Base-by-base conservation (phyloP, 2,888 invertebrate species). In the Metacarcinus magister region DNA sequence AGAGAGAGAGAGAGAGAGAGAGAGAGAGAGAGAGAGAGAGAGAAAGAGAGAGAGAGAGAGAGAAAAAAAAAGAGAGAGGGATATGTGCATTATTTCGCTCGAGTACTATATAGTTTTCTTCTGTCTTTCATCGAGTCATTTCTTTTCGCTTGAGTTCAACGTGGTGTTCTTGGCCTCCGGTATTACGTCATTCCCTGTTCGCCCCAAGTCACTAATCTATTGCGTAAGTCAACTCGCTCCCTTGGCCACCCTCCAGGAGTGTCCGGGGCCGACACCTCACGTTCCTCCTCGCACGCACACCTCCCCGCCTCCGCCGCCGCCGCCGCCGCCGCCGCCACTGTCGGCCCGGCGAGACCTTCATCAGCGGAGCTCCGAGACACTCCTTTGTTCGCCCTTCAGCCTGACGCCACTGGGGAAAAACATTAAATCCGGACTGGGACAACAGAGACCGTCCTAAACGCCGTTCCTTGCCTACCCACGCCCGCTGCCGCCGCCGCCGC, bases 341-440 rank as follows among this genome's bases (percentile, higher is more conserved):
- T 82, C 28, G 82, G 82, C 32, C 82, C 82, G 82, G 82, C 82
- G 32, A 82, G 82, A 82, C 82, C 82, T 82, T 82, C 82, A 82
- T 82, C 82, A 82, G 82, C 82, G 82, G 82, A 23, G 82, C 82
- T 82, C 28, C 82, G 32, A 82, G 32, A 82, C 82, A 82, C 32
- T 82, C 82, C 82, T 82, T 82, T 82, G 82, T 82, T 82, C 82
- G 82, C 82, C 82, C 82, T 82, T 82, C 82, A 82, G 82, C 82
- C 82, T 82, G 82, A 82, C 82, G 82, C 32, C 82, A 82, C 82
- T 82, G 82, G 82, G 28, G 82, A 82, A 82, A 82, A 82, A 82
- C 82, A 82, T 82, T 82, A 82, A 82, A 82, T 82, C 82, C 82
- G 82, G 82, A 82, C 82, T 32, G 32, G 82, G 32, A 32, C 82